Percentiles rank a stretch among this genome's conserved stretches.
Conservation (phyloP, 2,113 vertebrate species). For the Thunnus thynnus region DNA sequence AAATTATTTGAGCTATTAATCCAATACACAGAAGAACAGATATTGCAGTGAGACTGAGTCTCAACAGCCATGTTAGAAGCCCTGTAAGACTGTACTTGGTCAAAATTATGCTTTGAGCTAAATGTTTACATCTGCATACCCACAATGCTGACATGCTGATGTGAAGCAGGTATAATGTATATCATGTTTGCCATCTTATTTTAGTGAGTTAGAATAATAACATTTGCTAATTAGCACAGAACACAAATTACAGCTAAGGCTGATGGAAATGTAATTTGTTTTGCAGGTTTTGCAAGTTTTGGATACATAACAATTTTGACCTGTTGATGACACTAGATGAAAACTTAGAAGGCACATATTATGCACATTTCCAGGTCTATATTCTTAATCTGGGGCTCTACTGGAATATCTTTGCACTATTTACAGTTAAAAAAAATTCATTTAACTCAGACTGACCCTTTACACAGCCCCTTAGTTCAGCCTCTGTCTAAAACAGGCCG, state of each 20-base stretch:
- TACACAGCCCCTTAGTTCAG: no score
- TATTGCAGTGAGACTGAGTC: neutral
- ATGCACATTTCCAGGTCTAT: no score
- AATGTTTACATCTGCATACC: neutral
- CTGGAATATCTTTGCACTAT: no score
- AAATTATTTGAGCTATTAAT: constrained; percentile 10
- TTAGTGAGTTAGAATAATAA: neutral
- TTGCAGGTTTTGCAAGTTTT: neutral
- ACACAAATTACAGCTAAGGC: neutral
- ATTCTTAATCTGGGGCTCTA: no score
- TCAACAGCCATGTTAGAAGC: neutral
- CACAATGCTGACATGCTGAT: neutral
- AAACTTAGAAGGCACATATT: no score
- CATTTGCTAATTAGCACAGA: no score
- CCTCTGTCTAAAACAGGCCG: no score
- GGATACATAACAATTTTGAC: no score
- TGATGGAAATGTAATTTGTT: neutral
- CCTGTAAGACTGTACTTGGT: neutral
- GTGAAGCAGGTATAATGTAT: neutral
- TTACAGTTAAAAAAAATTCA: no score
- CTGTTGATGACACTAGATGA: neutral
- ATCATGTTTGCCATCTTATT: neutral
- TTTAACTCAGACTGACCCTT: no score
- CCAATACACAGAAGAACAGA: neutral
- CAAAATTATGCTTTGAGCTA: neutral